Base-by-base conservation (phyloP, 2,888 invertebrate genomes). In the Stratiomys singularior region DNA sequence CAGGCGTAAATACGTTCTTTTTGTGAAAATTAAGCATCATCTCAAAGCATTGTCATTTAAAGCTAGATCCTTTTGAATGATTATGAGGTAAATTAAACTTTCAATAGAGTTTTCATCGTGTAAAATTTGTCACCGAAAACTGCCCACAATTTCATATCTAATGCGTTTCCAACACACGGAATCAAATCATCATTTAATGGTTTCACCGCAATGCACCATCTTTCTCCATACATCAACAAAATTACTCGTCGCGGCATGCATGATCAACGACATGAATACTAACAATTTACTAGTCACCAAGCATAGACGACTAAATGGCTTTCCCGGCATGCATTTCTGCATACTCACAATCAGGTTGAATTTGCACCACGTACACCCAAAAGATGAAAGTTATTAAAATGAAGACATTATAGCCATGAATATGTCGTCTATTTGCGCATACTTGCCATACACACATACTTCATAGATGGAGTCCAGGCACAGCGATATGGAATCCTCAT, bases 321-420 rank as follows among this genome's bases (percentile, higher is more conserved):
- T 52, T 18, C 52, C 52, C 52, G 52, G 52, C 52, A 37, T 37
- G 3, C 37, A 37, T 37, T 18, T 52, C 52, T 13, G 15, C n/a
- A 18, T 52, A 18, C 15, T 64, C 30, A 23, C 46, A 37, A 67
- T 67, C 37, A 21, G 64, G 64, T 18, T 30, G 1, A 64, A 25
- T 64, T 44, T 23, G 25, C 47, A 44, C 56, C 28, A 25, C 74
- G 74, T 60, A 58, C 74, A 74, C 60, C 60, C 37, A 37, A 58
- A 58, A 56, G 58, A 67, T 76, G 76, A 78, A 79, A 79, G 76
- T 76, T 79, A 79, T 79, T 79, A 79, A 79, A 79, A 79, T 79
- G 76, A 79, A 79, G 79, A 79, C 78, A 78, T 79, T 79, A 78
- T 76, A 72, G 72, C 71, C 37, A 30, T 7, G 56, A 30, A 30